phyloP scores from a whole-genome alignment of 1,140 invertebrate species.

The Euglossa dilemma region DNA sequence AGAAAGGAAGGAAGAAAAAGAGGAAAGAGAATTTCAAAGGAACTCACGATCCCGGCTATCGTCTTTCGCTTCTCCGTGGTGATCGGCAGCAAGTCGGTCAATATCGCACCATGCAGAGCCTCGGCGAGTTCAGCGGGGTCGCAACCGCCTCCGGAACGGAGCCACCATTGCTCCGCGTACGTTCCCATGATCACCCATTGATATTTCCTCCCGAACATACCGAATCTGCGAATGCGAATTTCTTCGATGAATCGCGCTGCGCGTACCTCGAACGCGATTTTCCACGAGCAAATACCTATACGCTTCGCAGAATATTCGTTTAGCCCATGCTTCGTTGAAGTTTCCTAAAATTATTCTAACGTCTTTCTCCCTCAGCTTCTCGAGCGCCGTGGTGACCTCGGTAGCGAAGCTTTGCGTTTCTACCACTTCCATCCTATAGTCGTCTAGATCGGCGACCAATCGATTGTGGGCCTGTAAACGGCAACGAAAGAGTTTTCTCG shows the following conservation, averaged over 20 bases:
- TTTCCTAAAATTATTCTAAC: slow-evolving; percentile 98
- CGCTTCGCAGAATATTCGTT: slow-evolving; percentile 96
- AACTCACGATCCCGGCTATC: slow-evolving; percentile 94
- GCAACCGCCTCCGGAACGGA: slow-evolving; percentile 85
- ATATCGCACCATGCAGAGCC: slow-evolving; percentile 94
- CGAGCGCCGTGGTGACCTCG: slow-evolving; percentile 91
- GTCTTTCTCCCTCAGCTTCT: slow-evolving; percentile 95
- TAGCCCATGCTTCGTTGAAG: slow-evolving; percentile 97
- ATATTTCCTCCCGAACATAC: slow-evolving; percentile 95
- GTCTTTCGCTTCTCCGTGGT: slow-evolving; percentile 90
- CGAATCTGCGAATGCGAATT: slow-evolving; percentile 82
- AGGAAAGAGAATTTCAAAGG: background rate
- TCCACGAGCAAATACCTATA: slow-evolving; percentile 84
- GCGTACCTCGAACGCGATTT: background rate
- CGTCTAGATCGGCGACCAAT: slow-evolving; percentile 94
- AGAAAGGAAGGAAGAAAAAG: background rate
- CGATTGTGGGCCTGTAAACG: slow-evolving; percentile 91
- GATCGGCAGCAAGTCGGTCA: slow-evolving; percentile 92
- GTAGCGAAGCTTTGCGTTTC: slow-evolving; percentile 97
- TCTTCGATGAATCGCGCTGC: background rate
- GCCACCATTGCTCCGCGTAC: slow-evolving; percentile 92
- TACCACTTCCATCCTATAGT: slow-evolving; percentile 90
- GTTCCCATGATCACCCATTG: slow-evolving; percentile 98
- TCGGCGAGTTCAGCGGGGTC: slow-evolving; percentile 88
- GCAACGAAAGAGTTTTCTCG: background rate